Conservation (phyloP, 2,113 vertebrate genomes). For the Tachysurus vachellii region DNA sequence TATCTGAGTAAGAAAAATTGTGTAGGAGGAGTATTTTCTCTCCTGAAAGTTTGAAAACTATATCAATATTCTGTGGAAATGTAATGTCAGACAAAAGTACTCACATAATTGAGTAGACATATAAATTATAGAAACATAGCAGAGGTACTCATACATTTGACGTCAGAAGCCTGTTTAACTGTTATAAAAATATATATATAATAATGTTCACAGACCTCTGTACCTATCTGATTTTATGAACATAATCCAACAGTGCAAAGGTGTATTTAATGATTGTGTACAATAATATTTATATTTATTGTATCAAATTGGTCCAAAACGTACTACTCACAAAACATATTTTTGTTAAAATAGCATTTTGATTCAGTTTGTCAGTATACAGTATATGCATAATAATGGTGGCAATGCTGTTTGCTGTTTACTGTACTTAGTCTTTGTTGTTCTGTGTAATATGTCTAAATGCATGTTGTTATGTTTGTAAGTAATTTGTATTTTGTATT, state of each 20-base stretch:
- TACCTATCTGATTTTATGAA: not conserved
- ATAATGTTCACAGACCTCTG: not conserved
- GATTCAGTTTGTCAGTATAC: not conserved
- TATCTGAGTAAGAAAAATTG: not conserved
- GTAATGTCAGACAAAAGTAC: not conserved
- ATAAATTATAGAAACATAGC: not conserved
- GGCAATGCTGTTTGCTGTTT: too few species aligned
- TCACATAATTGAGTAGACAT: not conserved
- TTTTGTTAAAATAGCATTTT: not conserved
- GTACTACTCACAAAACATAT: not conserved
- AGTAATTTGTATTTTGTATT: too few species aligned
- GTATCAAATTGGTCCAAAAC: not conserved
- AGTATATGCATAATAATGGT: not conserved
- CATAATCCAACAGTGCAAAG: not conserved
- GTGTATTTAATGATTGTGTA: not conserved
- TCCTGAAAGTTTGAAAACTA: not conserved
- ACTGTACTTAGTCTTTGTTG: too few species aligned
- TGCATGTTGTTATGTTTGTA: too few species aligned
- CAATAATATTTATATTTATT: not conserved
- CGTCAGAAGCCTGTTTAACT: not conserved
- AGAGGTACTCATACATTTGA: not conserved
- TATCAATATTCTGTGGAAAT: slow-evolving; percentile 23
- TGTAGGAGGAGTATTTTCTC: not conserved
- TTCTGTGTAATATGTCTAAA: too few species aligned
- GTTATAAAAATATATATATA: not conserved